These are phyloP conservation scores for Meloidogyne hapla DNA, from an alignment of 1,140 invertebrate species.

Conservation along the genomic window DNA sequence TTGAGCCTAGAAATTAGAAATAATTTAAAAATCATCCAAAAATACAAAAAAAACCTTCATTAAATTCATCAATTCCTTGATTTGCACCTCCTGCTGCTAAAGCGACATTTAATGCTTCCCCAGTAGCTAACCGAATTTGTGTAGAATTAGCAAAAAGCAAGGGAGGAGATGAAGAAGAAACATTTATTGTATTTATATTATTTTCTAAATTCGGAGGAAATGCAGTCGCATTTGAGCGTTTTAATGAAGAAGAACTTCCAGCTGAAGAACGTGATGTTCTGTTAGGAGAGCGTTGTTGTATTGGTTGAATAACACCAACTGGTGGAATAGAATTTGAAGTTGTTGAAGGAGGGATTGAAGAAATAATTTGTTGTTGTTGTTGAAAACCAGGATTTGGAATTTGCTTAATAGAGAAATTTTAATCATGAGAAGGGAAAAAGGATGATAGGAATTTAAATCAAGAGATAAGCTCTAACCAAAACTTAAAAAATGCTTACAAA, in stretches of 20 bases:
- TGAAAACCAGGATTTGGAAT: constrained; percentile 11
- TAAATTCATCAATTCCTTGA: not conserved
- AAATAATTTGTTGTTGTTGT: constrained; percentile 13
- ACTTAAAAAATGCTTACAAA: not conserved
- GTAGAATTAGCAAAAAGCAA: constrained; percentile 17
- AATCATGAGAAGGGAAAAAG: too few species aligned
- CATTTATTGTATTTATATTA: not conserved
- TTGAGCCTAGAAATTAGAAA: constrained; percentile 5
- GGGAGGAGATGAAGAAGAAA: constrained; percentile 20
- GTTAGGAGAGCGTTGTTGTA: not conserved
- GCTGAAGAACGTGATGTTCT: not conserved
- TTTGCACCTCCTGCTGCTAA: too few species aligned
- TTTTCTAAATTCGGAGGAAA: not conserved
- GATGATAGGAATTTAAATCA: too few species aligned
- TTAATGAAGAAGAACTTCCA: constrained; percentile 11
- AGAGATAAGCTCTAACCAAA: too few species aligned
- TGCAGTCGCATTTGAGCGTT: constrained; percentile 8
- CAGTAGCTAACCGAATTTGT: constrained; percentile 13
- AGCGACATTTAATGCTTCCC: not conserved
- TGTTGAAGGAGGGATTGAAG: not conserved
- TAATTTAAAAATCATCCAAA: not conserved
- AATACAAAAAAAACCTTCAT: not conserved
- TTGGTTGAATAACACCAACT: constrained; percentile 9
- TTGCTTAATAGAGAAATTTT: not conserved
- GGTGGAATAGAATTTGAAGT: constrained; percentile 11